Conservation (phyloP, 2,888 invertebrate genomes). For the Andrena minutula region DNA sequence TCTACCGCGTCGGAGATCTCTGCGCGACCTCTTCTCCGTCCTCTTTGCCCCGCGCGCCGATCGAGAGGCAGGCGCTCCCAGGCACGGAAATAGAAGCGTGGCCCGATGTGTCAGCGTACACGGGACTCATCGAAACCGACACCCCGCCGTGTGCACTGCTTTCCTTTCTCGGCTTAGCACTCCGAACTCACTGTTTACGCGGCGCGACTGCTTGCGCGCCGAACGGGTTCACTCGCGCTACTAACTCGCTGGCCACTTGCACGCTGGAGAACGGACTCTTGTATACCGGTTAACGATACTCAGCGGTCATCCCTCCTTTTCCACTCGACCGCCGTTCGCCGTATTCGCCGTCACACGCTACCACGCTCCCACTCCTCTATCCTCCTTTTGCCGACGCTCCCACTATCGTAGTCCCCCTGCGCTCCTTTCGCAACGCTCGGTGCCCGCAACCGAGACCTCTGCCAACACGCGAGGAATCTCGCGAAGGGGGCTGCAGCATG, state of each 20-base stretch:
- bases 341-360: slow-evolving; percentile 31
- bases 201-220: slow-evolving; percentile 44
- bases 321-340: slow-evolving; percentile 8
- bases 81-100: slow-evolving; percentile 42
- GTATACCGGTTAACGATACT: slow-evolving; percentile 69
- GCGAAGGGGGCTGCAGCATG: not conserved
- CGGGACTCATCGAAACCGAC: not conserved
- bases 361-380: slow-evolving; percentile 15
- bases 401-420: slow-evolving; percentile 23
- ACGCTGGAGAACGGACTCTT: slow-evolving; percentile 70
- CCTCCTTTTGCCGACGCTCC: slow-evolving; percentile 31
- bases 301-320: slow-evolving; percentile 53
- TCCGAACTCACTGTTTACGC: no score
- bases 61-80: not conserved
- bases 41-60: not conserved
- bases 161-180: no score
- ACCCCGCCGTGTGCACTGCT: no score
- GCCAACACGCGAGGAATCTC: slow-evolving; percentile 14
- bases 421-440: slow-evolving; percentile 18
- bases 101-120: slow-evolving; percentile 12
- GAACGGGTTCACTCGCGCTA: slow-evolving; percentile 62
- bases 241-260: slow-evolving; percentile 62
- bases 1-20: slow-evolving; percentile 6
- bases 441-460: not conserved
- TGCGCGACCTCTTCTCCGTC: not conserved